Evolutionary conservation across 2,888 invertebrate genomes (phyloP).

Genomic region (Meloe dianella): DNA sequence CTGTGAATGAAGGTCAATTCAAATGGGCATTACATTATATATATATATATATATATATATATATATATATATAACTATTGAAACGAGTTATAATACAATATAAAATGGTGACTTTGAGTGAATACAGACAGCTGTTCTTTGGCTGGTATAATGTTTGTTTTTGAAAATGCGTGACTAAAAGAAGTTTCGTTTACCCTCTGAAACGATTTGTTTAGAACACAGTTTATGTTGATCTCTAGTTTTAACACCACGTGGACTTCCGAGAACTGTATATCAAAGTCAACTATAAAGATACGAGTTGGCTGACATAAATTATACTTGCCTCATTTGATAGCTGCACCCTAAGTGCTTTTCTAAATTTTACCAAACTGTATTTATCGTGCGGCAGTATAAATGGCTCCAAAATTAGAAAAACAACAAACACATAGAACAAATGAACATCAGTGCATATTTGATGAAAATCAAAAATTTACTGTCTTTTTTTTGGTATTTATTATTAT

Average conservation of each 20-base stretch:
- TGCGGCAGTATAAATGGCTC: constrained; percentile 23
- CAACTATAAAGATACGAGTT: constrained; percentile 56
- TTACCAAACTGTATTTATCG: constrained; percentile 48
- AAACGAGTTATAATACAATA: constrained; percentile 4
- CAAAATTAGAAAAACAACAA: neutral
- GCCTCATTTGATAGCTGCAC: constrained; percentile 52
- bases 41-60: too few relatives aligned
- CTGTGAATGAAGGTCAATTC: constrained; percentile 21
- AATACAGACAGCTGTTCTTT: constrained; percentile 47
- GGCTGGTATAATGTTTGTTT: constrained; percentile 50
- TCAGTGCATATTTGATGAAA: neutral
- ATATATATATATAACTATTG: constrained; percentile 4
- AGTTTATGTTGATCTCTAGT: constrained; percentile 54
- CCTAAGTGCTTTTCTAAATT: constrained; percentile 56
- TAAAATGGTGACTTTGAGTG: constrained; percentile 30
- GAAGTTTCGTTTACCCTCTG: constrained; percentile 49
- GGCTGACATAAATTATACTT: constrained; percentile 55
- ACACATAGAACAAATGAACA: neutral
- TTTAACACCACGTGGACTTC: constrained; percentile 57
- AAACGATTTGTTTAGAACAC: constrained; percentile 49
- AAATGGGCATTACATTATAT: constrained; percentile 3
- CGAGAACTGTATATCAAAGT: constrained; percentile 54
- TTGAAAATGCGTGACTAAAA: constrained; percentile 55
- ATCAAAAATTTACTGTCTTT: neutral
- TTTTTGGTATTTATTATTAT: neutral